phyloP scores from a whole-genome alignment of 2,888 invertebrate genomes.

The Dastarcus helophoroides region DNA sequence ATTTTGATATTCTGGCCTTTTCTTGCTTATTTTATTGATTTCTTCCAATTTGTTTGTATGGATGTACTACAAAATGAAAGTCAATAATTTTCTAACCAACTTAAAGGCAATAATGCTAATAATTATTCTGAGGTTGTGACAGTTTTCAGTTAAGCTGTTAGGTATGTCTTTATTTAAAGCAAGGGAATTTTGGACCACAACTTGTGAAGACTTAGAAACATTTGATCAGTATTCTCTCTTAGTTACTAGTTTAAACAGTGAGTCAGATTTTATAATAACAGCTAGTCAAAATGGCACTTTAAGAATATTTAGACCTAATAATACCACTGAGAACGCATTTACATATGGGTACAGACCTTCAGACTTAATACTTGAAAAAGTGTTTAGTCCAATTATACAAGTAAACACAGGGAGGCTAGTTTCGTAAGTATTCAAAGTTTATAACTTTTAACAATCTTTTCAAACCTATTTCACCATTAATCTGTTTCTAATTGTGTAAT shows the following conservation, averaged over 20 bases:
- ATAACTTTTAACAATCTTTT: too few relatives aligned
- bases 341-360: conserved; percentile 43
- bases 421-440: conserved; percentile 59
- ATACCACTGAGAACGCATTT: conserved; percentile 34
- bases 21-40: not conserved
- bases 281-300: conserved; percentile 73
- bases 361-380: conserved; percentile 66
- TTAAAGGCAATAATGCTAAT: conserved; percentile 1
- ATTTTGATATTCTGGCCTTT: not conserved
- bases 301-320: conserved; percentile 57
- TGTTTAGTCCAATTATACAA: conserved; percentile 69
- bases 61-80: conserved; percentile 7
- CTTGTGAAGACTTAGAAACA: conserved; percentile 51
- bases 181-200: conserved; percentile 78
- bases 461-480: too few relatives aligned
- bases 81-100: conserved; percentile 16
- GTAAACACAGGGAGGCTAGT: conserved; percentile 73
- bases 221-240: conserved; percentile 41
- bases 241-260: conserved; percentile 41
- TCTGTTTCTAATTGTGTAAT: too few relatives aligned
- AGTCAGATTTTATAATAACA: conserved; percentile 65
- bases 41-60: conserved; percentile 11
- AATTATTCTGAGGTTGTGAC: not conserved
- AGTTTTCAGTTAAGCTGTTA: not conserved
- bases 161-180: conserved; percentile 88